Evolutionary conservation across 2,113 vertebrate species (phyloP).

Genomic region (Artemisiospiza belli): DNA sequence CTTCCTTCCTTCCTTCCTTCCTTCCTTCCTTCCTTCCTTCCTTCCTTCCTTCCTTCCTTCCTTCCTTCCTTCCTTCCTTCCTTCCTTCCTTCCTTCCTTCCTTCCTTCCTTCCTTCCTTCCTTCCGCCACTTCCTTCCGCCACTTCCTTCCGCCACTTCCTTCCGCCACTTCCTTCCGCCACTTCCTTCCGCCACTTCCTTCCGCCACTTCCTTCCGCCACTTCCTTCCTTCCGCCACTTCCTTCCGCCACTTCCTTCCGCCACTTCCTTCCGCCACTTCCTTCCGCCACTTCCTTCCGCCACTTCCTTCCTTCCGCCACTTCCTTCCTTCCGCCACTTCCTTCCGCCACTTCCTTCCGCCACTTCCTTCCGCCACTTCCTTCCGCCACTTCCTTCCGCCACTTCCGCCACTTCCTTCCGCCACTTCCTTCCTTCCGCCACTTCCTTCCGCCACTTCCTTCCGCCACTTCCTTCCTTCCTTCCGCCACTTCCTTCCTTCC

Average conservation of each 20-base stretch:
- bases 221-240: not conserved
- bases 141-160: slow-evolving; percentile 6
- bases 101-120: not conserved
- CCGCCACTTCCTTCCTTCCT: slow-evolving; percentile 3
- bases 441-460: too few species aligned
- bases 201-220: not conserved
- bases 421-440: slow-evolving; percentile 6
- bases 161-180: not conserved
- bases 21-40: not conserved
- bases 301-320: slow-evolving; percentile 6
- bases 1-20: not conserved
- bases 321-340: not conserved
- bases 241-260: not conserved
- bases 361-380: not conserved
- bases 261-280: too few species aligned
- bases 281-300: too few species aligned
- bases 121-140: too few species aligned
- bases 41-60: not conserved
- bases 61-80: not conserved
- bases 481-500: too few species aligned
- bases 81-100: not conserved
- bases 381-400: slow-evolving; percentile 20
- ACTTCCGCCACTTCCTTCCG: too few species aligned
- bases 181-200: slow-evolving; percentile 13
- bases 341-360: slow-evolving; percentile 15